Evolutionary conservation across 2,888 invertebrate genomes (phyloP).

Genomic region (Cyrtodaria siliqua): DNA sequence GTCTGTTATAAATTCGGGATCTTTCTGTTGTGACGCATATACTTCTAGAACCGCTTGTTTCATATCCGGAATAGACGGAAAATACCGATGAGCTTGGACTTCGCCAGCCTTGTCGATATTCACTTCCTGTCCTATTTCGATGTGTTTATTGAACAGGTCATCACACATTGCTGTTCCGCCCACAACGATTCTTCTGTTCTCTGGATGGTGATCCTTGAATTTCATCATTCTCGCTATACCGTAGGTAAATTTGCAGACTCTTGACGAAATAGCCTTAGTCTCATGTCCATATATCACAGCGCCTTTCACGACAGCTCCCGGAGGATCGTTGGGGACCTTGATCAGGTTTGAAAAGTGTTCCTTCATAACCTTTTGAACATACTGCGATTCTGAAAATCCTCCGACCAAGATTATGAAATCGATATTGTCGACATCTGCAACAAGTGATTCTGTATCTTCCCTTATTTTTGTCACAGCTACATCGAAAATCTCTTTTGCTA

Average conservation of each 20-base stretch:
- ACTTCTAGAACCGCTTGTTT: slow-evolving; percentile 44
- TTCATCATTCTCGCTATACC: slow-evolving; percentile 50
- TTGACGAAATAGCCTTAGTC: slow-evolving; percentile 36
- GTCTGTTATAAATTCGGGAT: slow-evolving; percentile 32
- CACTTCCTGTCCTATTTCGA: slow-evolving; percentile 30
- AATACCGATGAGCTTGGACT: slow-evolving; percentile 25
- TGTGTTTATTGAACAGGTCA: slow-evolving; percentile 51
- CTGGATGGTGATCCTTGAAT: slow-evolving; percentile 37
- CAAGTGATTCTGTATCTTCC: not conserved
- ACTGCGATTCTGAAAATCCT: slow-evolving; percentile 38
- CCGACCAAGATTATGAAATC: slow-evolving; percentile 36
- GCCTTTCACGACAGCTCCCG: slow-evolving; percentile 48
- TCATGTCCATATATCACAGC: slow-evolving; percentile 56
- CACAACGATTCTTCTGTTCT: slow-evolving; percentile 19
- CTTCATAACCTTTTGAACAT: slow-evolving; percentile 19
- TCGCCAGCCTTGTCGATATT: slow-evolving; percentile 9
- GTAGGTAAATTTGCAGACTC: slow-evolving; percentile 55
- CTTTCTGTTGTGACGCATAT: slow-evolving; percentile 24
- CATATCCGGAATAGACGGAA: slow-evolving; percentile 15
- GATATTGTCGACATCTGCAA: not conserved
- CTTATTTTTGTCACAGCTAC: slow-evolving; percentile 17
- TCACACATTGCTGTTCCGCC: slow-evolving; percentile 28
- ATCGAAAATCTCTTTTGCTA: slow-evolving; percentile 32
- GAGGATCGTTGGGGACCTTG: slow-evolving; percentile 39
- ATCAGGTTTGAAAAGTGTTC: slow-evolving; percentile 16